Percentiles rank a stretch among this genome's conserved stretches.
phyloP scores from a whole-genome alignment of 1,140 invertebrate species.

The Zelostemma sp. region DNA sequence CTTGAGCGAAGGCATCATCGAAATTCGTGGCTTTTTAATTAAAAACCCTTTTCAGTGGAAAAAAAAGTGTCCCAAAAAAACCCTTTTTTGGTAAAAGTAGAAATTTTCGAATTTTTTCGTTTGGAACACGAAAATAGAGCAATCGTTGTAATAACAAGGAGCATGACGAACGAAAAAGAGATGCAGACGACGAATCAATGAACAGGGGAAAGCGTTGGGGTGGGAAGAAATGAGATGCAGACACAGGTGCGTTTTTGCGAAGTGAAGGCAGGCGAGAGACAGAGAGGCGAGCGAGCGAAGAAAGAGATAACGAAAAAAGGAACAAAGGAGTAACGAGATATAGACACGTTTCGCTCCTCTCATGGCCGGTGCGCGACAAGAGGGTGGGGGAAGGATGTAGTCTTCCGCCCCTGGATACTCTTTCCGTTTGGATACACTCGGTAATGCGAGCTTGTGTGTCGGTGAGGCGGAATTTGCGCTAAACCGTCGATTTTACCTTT shows the following conservation, averaged over 20 bases:
- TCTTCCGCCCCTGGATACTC: conserved; percentile 59
- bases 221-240: background rate
- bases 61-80: too few relatives aligned
- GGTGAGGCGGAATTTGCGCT: conserved; percentile 31
- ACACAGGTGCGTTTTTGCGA: conserved; percentile 41
- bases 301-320: conserved; percentile 34
- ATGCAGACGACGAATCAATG: background rate
- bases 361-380: conserved; percentile 28
- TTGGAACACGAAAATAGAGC: too few relatives aligned
- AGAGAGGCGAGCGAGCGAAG: conserved; percentile 12
- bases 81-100: too few relatives aligned
- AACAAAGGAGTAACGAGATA: conserved; percentile 46
- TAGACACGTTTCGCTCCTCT: conserved; percentile 33
- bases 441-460: conserved; percentile 47
- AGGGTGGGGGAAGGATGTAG: conserved; percentile 55
- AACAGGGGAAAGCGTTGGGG: background rate
- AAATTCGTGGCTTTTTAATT: too few relatives aligned
- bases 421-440: conserved; percentile 55
- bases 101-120: too few relatives aligned
- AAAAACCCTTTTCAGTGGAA: too few relatives aligned
- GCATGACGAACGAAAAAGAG: background rate
- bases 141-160: too few relatives aligned
- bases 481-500: conserved; percentile 36
- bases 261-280: conserved; percentile 26
- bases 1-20: too few relatives aligned